Conservation (phyloP, 2,797 vertebrate genomes). For the Miichthys miiuy region DNA sequence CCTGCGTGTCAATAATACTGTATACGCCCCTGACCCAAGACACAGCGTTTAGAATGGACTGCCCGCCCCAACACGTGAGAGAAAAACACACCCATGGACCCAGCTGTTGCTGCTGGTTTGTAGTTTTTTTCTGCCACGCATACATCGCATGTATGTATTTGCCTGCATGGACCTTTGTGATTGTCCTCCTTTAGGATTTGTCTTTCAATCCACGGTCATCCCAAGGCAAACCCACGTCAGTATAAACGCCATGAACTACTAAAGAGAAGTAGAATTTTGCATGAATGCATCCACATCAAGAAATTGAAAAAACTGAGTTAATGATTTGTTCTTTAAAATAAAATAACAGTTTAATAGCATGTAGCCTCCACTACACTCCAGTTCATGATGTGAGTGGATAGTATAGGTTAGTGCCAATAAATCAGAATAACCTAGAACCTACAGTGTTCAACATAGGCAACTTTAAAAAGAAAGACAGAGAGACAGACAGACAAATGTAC, state of each 20-base stretch:
- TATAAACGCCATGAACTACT: not conserved
- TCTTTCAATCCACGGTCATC: slow-evolving; percentile 6
- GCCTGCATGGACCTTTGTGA: not conserved
- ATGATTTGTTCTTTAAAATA: not conserved
- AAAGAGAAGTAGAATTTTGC: not conserved
- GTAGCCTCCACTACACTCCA: not conserved
- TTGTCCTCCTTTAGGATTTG: slow-evolving; percentile 15
- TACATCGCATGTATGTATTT: not conserved
- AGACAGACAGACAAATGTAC: not conserved
- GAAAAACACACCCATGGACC: slow-evolving; percentile 17
- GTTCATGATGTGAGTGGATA: not conserved
- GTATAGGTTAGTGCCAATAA: not conserved
- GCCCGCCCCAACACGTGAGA: slow-evolving; percentile 65
- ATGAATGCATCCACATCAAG: not conserved
- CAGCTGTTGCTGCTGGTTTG: slow-evolving; percentile 57
- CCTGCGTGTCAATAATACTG: slow-evolving; percentile 37
- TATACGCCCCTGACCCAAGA: slow-evolving; percentile 39
- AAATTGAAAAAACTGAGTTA: not conserved
- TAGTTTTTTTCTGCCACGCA: not conserved
- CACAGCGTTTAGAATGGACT: slow-evolving; percentile 32
- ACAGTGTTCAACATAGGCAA: not conserved
- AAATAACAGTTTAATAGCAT: not conserved
- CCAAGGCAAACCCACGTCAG: slow-evolving; percentile 20
- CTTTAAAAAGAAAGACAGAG: slow-evolving; percentile 1
- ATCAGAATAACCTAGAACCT: not conserved